Evolutionary conservation across 2,797 vertebrate species (phyloP).

Genomic region (Sylvilagus floridanus): DNA sequence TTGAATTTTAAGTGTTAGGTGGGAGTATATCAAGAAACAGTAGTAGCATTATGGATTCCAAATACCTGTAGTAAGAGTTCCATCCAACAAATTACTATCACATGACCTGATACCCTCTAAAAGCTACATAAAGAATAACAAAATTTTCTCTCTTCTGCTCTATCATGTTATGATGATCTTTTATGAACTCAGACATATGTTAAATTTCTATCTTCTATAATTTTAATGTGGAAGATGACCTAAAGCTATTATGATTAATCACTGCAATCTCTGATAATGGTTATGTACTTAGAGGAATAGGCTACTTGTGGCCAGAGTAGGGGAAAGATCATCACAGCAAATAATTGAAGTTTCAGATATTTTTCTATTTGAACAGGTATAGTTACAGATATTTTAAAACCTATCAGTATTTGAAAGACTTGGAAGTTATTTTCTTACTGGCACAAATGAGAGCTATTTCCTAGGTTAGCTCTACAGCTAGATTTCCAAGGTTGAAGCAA

Average conservation of each 20-base stretch:
- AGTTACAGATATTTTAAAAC: neutral
- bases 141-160: neutral
- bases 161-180: neutral
- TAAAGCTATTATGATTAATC: neutral
- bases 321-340: neutral
- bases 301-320: neutral
- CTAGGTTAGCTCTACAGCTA: neutral
- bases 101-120: neutral
- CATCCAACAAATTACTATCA: slow-evolving; percentile 27
- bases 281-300: neutral
- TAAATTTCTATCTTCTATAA: neutral
- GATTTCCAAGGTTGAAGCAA: slow-evolving; percentile 53
- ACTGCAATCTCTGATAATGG: neutral
- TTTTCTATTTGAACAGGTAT: neutral
- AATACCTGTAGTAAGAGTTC: neutral
- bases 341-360: neutral
- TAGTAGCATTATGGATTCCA: neutral
- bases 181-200: neutral
- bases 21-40: slow-evolving; percentile 15
- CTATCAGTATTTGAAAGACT: neutral
- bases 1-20: slow-evolving; percentile 50
- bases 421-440: neutral
- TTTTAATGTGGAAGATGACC: neutral
- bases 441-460: slow-evolving; percentile 4
- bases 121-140: neutral